phyloP scores from a whole-genome alignment of 37 sponge, comb jelly and placozoan species.

The Chondrilla cf. caribensis region DNA sequence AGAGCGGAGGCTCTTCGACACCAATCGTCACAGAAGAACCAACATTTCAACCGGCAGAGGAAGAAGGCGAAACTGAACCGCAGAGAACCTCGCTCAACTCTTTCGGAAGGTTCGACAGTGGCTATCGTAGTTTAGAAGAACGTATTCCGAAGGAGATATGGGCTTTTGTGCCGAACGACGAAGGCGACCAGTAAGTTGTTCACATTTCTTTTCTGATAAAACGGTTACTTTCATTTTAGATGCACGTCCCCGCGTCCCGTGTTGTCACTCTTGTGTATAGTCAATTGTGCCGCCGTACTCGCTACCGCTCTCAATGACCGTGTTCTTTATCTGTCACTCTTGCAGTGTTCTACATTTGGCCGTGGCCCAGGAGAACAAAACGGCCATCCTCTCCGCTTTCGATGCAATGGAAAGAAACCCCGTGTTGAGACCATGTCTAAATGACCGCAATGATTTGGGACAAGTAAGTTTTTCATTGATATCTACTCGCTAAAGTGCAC shows the following conservation, averaged over 20 bases:
- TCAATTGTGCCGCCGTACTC: too few relatives aligned
- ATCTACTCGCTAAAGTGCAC: neutral
- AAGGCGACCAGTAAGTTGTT: constrained; percentile 80
- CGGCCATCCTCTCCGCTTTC: constrained; percentile 37
- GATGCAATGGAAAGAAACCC: constrained; percentile 31
- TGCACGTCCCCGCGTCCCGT: neutral
- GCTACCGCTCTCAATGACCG: too few relatives aligned
- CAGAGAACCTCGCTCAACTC: too few relatives aligned
- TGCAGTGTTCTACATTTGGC: constrained; percentile 75
- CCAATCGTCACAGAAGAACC: neutral
- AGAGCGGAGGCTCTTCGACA: neutral
- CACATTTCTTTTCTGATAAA: neutral
- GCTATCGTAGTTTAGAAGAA: neutral
- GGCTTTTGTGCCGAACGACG: constrained; percentile 55
- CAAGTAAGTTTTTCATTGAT: constrained; percentile 41
- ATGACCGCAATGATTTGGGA: constrained; percentile 65
- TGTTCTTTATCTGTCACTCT: neutral
- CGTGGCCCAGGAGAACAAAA: constrained; percentile 45
- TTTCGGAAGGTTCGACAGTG: neutral
- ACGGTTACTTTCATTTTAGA: neutral
- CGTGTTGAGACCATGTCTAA: constrained; percentile 21
- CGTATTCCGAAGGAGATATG: constrained; percentile 33
- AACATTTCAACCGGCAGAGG: neutral
- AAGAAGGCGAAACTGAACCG: neutral
- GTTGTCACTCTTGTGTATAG: too few relatives aligned